A percentile compares a stretch with the other conserved stretches of the same genome.
Conservation (phyloP, 2,113 vertebrate species). For the Epinephelus lanceolatus region DNA sequence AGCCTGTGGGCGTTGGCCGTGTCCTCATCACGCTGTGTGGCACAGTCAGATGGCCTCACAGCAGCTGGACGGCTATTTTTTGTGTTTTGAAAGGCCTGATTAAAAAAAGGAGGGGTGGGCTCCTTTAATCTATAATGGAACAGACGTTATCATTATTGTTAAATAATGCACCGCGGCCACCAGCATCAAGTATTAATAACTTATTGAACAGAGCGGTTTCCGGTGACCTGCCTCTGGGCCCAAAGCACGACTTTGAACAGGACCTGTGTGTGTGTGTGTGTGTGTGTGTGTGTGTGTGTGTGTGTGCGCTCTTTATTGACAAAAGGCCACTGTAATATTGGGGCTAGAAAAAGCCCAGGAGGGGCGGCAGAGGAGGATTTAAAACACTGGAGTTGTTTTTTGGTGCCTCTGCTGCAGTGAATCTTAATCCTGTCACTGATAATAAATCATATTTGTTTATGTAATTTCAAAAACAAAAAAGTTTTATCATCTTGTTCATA, state of each 20-base stretch:
- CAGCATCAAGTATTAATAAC: slow-evolving; percentile 86
- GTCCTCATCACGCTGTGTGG: slow-evolving; percentile 23
- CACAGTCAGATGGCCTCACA: slow-evolving; percentile 4
- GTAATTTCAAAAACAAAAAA: background rate
- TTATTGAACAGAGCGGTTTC: slow-evolving; percentile 80
- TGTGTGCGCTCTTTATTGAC: slow-evolving; percentile 54
- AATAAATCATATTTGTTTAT: slow-evolving; percentile 9
- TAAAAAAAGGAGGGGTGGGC: slow-evolving; percentile 56
- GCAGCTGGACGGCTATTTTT: slow-evolving; percentile 38
- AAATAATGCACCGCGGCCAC: slow-evolving; percentile 84
- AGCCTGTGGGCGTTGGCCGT: slow-evolving; percentile 1
- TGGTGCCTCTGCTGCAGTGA: background rate
- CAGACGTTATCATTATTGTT: slow-evolving; percentile 84
- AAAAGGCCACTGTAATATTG: slow-evolving; percentile 59
- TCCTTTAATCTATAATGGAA: slow-evolving; percentile 85
- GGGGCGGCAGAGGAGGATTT: slow-evolving; percentile 36
- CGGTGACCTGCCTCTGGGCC: slow-evolving; percentile 79
- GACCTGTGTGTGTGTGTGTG: slow-evolving; percentile 23
- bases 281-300: slow-evolving; percentile 31
- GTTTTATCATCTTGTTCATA: background rate
- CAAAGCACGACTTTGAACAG: slow-evolving; percentile 59
- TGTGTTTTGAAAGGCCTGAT: slow-evolving; percentile 71
- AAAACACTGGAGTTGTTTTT: slow-evolving; percentile 1
- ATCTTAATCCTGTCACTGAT: slow-evolving; percentile 3
- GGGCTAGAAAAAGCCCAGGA: slow-evolving; percentile 28